phyloP scores from a whole-genome alignment of 2,888 invertebrate genomes.

The Pocota personata region DNA sequence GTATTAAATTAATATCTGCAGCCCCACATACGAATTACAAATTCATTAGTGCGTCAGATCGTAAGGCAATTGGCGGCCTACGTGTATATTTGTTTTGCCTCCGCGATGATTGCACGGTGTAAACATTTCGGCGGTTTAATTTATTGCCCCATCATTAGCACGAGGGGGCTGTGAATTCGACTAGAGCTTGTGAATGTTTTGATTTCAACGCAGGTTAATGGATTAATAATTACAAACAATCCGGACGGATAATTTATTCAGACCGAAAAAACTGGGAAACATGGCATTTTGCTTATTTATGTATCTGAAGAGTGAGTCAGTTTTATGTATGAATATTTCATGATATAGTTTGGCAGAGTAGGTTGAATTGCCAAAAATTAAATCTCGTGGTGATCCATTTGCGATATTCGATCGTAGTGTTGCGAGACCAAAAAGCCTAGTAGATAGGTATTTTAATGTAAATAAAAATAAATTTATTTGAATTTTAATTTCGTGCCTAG shows the following conservation, averaged over 20 bases:
- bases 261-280: background rate
- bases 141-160: constrained; percentile 54
- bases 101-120: constrained; percentile 56
- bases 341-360: background rate
- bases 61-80: constrained; percentile 28
- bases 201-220: constrained; percentile 32
- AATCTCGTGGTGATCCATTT: background rate
- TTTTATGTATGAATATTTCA: constrained; percentile 47
- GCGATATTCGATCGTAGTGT: background rate
- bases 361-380: background rate
- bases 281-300: background rate
- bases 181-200: background rate
- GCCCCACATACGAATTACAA: constrained; percentile 41
- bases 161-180: constrained; percentile 19
- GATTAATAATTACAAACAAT: constrained; percentile 47
- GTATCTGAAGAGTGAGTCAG: constrained; percentile 10
- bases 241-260: constrained; percentile 19
- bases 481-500: background rate
- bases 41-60: constrained; percentile 56
- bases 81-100: constrained; percentile 57
- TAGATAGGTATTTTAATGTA: background rate
- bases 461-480: background rate
- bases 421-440: background rate
- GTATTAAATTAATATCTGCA: constrained; percentile 42
- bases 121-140: constrained; percentile 57